Conservation (phyloP, 2,113 vertebrate species). For the Falcunculus frontatus region DNA sequence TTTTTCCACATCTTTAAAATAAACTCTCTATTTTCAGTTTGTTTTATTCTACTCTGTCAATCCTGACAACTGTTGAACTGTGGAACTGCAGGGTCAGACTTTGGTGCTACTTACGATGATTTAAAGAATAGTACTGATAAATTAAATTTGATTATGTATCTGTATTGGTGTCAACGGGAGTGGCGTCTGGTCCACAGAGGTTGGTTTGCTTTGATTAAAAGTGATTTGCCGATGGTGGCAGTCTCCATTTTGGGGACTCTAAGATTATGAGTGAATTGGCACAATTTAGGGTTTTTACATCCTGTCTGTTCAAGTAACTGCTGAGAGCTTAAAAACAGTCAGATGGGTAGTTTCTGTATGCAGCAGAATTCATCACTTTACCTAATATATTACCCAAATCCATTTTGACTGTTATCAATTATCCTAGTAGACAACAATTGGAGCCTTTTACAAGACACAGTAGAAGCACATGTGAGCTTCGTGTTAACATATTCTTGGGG, state of each 20-base stretch:
- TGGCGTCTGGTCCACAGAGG: rapidly evolving
- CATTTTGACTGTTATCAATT: slow-evolving; percentile 19
- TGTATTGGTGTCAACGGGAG: not conserved
- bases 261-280: not conserved
- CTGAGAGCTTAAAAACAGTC: not conserved
- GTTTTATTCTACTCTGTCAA: not conserved
- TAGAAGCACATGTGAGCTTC: not conserved
- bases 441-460: not conserved
- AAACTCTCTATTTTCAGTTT: not conserved
- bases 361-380: not conserved
- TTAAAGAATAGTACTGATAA: not conserved
- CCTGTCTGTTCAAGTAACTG: not conserved
- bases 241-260: not conserved
- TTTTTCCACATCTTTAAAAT: not conserved
- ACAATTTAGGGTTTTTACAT: not conserved
- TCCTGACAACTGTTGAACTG: not conserved
- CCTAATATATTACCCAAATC: not conserved
- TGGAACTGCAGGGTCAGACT: not conserved
- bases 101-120: not conserved
- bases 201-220: not conserved
- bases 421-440: not conserved
- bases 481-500: slow-evolving; percentile 24
- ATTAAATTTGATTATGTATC: not conserved
- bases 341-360: not conserved
- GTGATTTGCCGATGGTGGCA: not conserved